A percentile compares a stretch with the other conserved stretches of the same genome.
phyloP scores from a whole-genome alignment of 2,797 vertebrate species.

The Epinephelus awoara region DNA sequence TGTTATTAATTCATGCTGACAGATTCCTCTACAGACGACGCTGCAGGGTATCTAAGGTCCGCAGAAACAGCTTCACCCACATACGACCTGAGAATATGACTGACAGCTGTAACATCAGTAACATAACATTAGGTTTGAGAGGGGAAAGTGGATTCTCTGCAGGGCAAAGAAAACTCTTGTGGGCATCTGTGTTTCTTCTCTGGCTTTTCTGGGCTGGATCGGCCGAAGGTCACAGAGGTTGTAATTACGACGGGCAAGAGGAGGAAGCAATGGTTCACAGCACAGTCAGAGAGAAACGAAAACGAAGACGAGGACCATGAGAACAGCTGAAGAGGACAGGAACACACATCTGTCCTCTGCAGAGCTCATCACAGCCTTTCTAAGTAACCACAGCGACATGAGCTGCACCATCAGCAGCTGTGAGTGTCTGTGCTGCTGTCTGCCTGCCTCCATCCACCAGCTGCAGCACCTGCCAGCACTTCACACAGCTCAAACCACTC shows the following conservation, averaged over 20 bases:
- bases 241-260: slow-evolving; percentile 28
- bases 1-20: too few species aligned
- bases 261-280: slow-evolving; percentile 4
- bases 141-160: slow-evolving; percentile 8
- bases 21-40: too few species aligned
- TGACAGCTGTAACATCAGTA: slow-evolving; percentile 4
- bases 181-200: slow-evolving; percentile 23
- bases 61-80: neutral
- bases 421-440: neutral
- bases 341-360: neutral
- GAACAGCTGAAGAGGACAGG: neutral
- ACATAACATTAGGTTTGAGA: neutral
- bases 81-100: neutral
- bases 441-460: slow-evolving; percentile 18
- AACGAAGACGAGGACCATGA: neutral
- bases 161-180: slow-evolving; percentile 11
- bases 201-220: slow-evolving; percentile 12
- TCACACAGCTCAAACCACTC: slow-evolving; percentile 58
- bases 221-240: slow-evolving; percentile 33
- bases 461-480: slow-evolving; percentile 66
- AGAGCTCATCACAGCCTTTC: neutral
- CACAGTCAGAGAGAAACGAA: neutral
- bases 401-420: slow-evolving; percentile 23
- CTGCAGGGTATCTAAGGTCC: neutral
- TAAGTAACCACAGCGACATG: neutral